Conservation (phyloP, 2,888 invertebrate genomes). For the Dasypolia templi region DNA sequence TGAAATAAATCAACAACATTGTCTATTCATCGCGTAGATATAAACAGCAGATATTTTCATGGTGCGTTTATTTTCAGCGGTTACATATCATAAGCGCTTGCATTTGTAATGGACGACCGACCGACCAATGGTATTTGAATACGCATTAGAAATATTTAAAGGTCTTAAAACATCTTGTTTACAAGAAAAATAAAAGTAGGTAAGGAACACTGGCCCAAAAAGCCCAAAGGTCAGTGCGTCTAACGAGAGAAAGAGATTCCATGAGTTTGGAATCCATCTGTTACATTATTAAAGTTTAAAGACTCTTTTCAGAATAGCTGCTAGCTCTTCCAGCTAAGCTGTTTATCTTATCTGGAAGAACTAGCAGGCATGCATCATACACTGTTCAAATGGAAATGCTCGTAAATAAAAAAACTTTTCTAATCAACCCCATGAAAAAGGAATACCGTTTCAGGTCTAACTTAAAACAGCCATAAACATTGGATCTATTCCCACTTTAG, state of each 20-base stretch:
- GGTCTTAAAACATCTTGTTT: background rate
- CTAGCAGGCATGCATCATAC: background rate
- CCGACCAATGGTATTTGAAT: conserved; percentile 19
- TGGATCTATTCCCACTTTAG: background rate
- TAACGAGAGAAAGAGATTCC: background rate
- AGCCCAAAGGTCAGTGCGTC: background rate
- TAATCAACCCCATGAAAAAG: background rate
- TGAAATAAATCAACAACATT: conserved; percentile 71
- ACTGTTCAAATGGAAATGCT: background rate
- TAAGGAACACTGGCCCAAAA: background rate
- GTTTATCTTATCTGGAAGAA: background rate
- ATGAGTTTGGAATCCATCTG: background rate
- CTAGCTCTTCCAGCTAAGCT: too few species aligned
- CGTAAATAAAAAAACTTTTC: background rate
- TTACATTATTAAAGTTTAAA: background rate
- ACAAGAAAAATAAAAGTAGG: background rate
- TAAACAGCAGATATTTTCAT: conserved; percentile 71
- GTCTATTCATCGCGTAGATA: conserved; percentile 69
- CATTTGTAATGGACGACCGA: conserved; percentile 40
- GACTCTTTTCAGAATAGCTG: background rate
- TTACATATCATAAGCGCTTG: conserved; percentile 60
- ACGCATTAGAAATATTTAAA: background rate
- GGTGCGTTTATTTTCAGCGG: conserved; percentile 69
- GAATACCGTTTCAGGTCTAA: background rate
- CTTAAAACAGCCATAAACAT: background rate